These are phyloP conservation scores for Micrasema minimum DNA, from an alignment of 1,140 invertebrate genomes.

Conservation along the genomic window DNA sequence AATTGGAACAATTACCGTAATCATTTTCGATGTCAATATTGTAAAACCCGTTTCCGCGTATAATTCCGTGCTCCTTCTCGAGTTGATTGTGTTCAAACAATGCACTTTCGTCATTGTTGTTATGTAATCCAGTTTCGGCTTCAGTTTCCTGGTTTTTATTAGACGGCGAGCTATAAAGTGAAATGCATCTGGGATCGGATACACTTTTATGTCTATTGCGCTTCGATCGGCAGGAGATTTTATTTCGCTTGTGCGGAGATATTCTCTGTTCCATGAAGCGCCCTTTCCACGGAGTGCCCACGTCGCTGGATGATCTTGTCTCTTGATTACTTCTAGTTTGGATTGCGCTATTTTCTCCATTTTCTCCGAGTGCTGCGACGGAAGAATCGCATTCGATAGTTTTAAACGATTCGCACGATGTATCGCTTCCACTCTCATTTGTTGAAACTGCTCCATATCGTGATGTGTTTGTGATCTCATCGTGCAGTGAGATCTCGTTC, in stretches of 20 bases:
- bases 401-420: constrained; percentile 4
- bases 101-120: constrained; percentile 10
- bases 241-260: constrained; percentile 13
- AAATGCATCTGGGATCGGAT: constrained; percentile 7
- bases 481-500: background rate
- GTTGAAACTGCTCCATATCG: background rate
- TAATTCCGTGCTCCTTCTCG: background rate
- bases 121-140: constrained; percentile 5
- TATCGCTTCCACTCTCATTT: background rate
- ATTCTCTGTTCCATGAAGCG: background rate
- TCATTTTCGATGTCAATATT: background rate
- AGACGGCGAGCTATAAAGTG: background rate
- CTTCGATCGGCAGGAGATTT: constrained; percentile 7
- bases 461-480: background rate
- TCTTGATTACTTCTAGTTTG: background rate
- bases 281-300: background rate
- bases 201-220: constrained; percentile 17
- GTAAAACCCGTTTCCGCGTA: background rate
- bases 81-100: background rate
- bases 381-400: constrained; percentile 5
- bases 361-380: background rate
- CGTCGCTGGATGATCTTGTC: background rate
- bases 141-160: constrained; percentile 2
- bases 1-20: constrained; percentile 2
- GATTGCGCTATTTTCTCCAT: background rate